phyloP scores from a whole-genome alignment of 2,888 invertebrate genomes.

The Eilema depressum region DNA sequence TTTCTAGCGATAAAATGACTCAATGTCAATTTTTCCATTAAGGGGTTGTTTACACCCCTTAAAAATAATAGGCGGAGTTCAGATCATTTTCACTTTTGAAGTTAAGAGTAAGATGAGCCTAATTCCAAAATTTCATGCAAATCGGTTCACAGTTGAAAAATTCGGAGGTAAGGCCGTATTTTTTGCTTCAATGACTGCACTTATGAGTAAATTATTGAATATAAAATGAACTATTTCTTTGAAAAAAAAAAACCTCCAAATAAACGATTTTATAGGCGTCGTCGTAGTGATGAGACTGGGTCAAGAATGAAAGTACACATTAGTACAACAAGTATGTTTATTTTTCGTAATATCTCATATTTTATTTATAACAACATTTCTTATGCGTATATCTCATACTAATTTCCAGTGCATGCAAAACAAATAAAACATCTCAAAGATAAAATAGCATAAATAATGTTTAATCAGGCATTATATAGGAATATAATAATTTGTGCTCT shows the following conservation, averaged over 20 bases:
- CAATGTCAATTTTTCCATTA: too few species aligned
- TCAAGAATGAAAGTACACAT: constrained; percentile 35
- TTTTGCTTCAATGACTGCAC: too few species aligned
- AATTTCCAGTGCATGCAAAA: constrained; percentile 68
- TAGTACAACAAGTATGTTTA: constrained; percentile 69
- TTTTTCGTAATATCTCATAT: constrained; percentile 69
- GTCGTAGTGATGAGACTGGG: neutral
- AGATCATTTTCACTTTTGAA: too few species aligned
- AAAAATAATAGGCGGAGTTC: too few species aligned
- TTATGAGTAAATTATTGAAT: too few species aligned
- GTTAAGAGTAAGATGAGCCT: too few species aligned
- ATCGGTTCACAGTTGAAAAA: too few species aligned
- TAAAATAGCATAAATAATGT: constrained; percentile 51
- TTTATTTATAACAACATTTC: constrained; percentile 67
- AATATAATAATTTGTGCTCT: constrained; percentile 62
- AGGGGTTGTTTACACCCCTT: too few species aligned
- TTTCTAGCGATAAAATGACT: too few species aligned
- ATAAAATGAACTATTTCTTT: neutral
- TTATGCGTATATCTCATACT: constrained; percentile 66
- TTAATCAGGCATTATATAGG: constrained; percentile 47
- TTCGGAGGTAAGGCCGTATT: too few species aligned
- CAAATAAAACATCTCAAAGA: constrained; percentile 56
- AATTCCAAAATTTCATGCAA: too few species aligned
- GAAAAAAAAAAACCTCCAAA: neutral
- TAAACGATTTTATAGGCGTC: neutral